Percentiles rank a stretch among this genome's conserved stretches.
These are phyloP conservation scores for Harpalus rubripes DNA, from an alignment of 2,888 invertebrate genomes.

Conservation along the genomic window DNA sequence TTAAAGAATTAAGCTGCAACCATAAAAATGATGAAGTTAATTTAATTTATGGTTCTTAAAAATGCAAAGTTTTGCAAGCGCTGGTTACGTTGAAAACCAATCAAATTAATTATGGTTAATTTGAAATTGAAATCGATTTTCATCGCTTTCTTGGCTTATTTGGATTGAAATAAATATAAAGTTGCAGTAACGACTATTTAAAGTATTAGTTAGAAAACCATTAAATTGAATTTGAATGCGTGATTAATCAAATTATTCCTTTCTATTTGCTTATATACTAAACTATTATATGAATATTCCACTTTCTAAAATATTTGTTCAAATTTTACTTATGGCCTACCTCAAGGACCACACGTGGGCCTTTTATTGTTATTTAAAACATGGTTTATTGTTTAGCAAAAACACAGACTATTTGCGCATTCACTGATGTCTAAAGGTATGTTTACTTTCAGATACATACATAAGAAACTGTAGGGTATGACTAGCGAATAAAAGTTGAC, in stretches of 20 bases:
- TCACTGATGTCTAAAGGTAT: too few relatives aligned
- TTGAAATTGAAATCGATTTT: constrained; percentile 60
- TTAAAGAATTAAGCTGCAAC: constrained; percentile 33
- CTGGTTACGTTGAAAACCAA: constrained; percentile 50
- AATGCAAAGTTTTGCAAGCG: constrained; percentile 36
- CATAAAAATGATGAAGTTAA: constrained; percentile 35
- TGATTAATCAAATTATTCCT: constrained; percentile 38
- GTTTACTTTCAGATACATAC: too few relatives aligned
- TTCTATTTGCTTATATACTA: constrained; percentile 47
- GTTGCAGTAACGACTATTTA: constrained; percentile 12
- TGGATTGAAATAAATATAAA: constrained; percentile 51
- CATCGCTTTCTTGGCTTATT: constrained; percentile 62
- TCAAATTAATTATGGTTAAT: constrained; percentile 60
- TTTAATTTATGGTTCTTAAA: constrained; percentile 31
- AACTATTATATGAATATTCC: constrained; percentile 70
- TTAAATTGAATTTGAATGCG: constrained; percentile 53
- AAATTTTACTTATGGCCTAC: not conserved
- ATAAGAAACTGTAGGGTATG: too few relatives aligned
- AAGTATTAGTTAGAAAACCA: constrained; percentile 47
- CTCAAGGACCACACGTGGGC: too few relatives aligned
- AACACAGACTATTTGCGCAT: too few relatives aligned
- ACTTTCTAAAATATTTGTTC: constrained; percentile 20
- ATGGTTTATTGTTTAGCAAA: too few relatives aligned
- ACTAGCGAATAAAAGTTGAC: too few relatives aligned
- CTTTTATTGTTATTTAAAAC: too few relatives aligned